phyloP scores from a whole-genome alignment of 2,113 vertebrate species.

The Crotalus tigris region DNA sequence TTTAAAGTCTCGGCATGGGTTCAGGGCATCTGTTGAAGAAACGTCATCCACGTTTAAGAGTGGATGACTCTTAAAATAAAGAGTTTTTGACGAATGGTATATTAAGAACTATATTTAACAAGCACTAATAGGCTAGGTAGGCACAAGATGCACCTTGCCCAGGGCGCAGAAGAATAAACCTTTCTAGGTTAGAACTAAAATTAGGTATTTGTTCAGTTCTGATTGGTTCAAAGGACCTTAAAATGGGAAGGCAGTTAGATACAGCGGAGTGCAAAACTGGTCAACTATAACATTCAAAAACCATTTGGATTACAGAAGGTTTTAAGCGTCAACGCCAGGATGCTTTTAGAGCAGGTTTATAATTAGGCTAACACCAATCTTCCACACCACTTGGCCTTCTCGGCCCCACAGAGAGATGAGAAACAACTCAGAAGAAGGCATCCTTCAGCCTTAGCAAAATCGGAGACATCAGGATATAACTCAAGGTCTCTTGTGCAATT shows the following conservation, averaged over 20 bases:
- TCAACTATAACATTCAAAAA: slow-evolving; percentile 6
- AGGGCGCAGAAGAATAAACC: not conserved
- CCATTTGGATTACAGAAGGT: not conserved
- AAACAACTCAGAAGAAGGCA: not conserved
- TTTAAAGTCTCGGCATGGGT: slow-evolving; percentile 66
- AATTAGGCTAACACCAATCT: not conserved
- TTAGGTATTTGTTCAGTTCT: slow-evolving; percentile 15
- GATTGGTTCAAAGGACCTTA: not conserved
- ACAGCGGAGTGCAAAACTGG: slow-evolving; percentile 21
- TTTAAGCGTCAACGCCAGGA: not conserved
- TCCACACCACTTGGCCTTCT: not conserved
- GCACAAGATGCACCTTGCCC: not conserved
- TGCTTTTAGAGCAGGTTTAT: slow-evolving; percentile 16
- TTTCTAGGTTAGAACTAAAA: slow-evolving; percentile 32
- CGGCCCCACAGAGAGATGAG: not conserved
- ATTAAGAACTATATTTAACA: slow-evolving; percentile 36
- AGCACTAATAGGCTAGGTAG: slow-evolving; percentile 26
- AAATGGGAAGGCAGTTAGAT: slow-evolving; percentile 15
- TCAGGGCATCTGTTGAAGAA: slow-evolving; percentile 55
- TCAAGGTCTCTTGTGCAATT: not conserved
- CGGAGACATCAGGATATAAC: slow-evolving; percentile 2
- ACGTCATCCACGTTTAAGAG: slow-evolving; percentile 28
- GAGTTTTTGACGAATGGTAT: not conserved
- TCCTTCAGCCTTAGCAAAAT: not conserved
- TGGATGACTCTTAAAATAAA: slow-evolving; percentile 14